Conservation (phyloP, 2,888 invertebrate genomes). For the Minunthozetes semirufus region DNA sequence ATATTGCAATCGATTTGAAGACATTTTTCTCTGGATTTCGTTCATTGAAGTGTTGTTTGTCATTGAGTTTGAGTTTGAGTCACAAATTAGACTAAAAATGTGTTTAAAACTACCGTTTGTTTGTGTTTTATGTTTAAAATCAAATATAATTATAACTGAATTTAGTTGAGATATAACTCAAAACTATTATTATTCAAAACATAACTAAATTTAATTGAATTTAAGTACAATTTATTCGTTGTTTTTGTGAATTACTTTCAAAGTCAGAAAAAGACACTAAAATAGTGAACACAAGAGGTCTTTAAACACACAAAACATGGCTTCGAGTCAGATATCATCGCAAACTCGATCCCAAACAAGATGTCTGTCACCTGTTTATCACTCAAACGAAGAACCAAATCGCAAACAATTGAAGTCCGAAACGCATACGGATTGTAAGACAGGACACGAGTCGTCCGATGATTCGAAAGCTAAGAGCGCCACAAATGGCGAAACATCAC, state of each 20-base stretch:
- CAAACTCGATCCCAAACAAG: constrained; percentile 13
- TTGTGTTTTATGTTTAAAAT: not conserved
- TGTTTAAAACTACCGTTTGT: not conserved
- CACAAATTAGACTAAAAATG: constrained; percentile 3
- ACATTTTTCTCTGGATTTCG: not conserved
- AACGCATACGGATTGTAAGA: constrained; percentile 11
- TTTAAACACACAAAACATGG: not conserved
- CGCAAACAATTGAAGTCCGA: not conserved
- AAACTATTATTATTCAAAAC: not conserved
- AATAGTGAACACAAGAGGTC: not conserved
- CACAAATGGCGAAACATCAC: not conserved
- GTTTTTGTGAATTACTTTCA: not conserved
- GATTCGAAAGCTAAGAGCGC: not conserved
- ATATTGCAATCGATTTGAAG: not conserved
- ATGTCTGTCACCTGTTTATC: constrained; percentile 3
- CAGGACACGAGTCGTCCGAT: not conserved
- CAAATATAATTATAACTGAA: not conserved
- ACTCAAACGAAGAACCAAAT: not conserved
- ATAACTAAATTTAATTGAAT: not conserved
- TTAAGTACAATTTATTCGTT: not conserved
- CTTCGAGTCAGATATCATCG: not conserved
- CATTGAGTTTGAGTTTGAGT: not conserved
- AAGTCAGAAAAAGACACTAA: not conserved
- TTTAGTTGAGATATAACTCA: not conserved
- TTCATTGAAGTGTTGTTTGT: not conserved